Conservation (phyloP, 2,888 invertebrate species). For the Oxycera nigricornis region DNA sequence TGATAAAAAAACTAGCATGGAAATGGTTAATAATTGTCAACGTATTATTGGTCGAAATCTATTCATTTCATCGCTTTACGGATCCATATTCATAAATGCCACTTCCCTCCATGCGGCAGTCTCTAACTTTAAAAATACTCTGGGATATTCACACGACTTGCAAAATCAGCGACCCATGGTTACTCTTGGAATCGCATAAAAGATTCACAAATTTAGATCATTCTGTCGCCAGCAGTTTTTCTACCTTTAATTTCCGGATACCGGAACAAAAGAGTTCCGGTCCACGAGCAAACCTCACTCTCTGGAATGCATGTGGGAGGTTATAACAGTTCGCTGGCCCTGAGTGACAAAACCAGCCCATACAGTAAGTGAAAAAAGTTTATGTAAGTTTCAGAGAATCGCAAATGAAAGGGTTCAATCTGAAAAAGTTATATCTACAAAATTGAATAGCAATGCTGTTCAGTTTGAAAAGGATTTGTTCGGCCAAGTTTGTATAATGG, state of each 20-base stretch:
- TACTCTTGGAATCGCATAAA: conserved; percentile 37
- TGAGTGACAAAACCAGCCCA: not conserved
- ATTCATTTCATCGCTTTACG: not conserved
- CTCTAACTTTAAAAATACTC: not conserved
- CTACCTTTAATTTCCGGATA: conserved; percentile 50
- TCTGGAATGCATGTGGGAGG: conserved; percentile 26
- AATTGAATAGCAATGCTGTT: no score
- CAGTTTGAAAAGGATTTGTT: no score
- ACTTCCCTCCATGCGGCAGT: not conserved
- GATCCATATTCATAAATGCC: conserved; percentile 43
- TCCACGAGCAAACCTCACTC: conserved; percentile 41
- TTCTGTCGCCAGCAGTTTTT: conserved; percentile 31
- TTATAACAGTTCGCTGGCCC: conserved; percentile 19
- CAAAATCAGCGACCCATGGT: conserved; percentile 44
- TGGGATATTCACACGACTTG: conserved; percentile 33
- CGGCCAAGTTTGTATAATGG: no score
- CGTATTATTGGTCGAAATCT: not conserved
- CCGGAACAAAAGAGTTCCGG: conserved; percentile 54
- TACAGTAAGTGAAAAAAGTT: not conserved
- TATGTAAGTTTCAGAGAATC: no score
- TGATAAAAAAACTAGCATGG: no score
- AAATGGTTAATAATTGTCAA: no score
- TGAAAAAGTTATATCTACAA: no score
- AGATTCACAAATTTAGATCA: conserved; percentile 31
- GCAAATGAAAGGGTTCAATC: no score